A percentile compares a stretch with the other conserved stretches of the same genome.
Evolutionary conservation across 1,140 invertebrate genomes (phyloP).

Genomic region (Achatina immaculata): DNA sequence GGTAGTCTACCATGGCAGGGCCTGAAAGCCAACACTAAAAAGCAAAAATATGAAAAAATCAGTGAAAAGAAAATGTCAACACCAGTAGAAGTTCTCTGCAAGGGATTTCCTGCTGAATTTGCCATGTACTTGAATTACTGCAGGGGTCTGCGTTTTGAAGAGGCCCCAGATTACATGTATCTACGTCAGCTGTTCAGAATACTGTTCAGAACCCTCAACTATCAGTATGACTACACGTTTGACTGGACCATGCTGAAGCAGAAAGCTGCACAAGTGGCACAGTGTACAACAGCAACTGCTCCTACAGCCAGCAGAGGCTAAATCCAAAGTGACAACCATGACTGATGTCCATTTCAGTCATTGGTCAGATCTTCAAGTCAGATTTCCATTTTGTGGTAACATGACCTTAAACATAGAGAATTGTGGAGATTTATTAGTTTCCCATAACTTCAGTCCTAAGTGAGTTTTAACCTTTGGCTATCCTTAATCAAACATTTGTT

Average conservation of each 20-base stretch:
- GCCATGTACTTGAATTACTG: slow-evolving; percentile 98
- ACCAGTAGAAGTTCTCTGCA: slow-evolving; percentile 93
- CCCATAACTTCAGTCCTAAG: no score
- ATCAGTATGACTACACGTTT: slow-evolving; percentile 99
- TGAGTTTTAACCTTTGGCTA: no score
- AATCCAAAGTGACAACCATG: neutral
- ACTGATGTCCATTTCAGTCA: neutral
- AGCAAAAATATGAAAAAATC: slow-evolving; percentile 97
- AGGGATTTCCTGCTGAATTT: slow-evolving; percentile 96
- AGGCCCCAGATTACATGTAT: slow-evolving; percentile 98
- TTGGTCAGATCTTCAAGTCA: no score
- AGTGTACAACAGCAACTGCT: slow-evolving; percentile 51
- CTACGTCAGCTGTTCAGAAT: slow-evolving; percentile 97
- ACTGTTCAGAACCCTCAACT: slow-evolving; percentile 98
- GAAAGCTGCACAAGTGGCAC: slow-evolving; percentile 75
- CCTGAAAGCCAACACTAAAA: slow-evolving; percentile 82
- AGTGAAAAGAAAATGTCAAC: slow-evolving; percentile 98
- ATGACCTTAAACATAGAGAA: neutral
- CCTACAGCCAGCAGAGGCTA: slow-evolving; percentile 52
- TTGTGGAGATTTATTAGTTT: no score
- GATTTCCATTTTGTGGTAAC: neutral
- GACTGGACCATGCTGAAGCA: slow-evolving; percentile 99
- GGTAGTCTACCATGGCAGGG: slow-evolving; percentile 96
- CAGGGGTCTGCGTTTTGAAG: slow-evolving; percentile 93
- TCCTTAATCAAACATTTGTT: no score